A percentile compares a stretch with the other conserved stretches of the same genome.
These are phyloP conservation scores for Lycaon pictus DNA, from an alignment of 2,113 vertebrate species.

Conservation along the genomic window DNA sequence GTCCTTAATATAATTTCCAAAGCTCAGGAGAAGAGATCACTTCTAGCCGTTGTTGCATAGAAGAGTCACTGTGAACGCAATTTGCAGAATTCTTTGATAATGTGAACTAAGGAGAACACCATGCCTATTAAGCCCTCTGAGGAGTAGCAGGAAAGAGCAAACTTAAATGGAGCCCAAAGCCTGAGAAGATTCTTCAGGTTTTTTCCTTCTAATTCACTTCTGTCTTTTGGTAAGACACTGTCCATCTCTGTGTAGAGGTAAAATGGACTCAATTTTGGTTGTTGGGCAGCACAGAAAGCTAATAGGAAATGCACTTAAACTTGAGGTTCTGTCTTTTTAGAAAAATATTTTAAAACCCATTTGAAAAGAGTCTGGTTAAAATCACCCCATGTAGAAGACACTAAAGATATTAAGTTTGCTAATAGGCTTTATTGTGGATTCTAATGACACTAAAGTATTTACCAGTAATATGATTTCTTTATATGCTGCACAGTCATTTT, in stretches of 20 bases:
- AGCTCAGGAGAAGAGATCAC: neutral
- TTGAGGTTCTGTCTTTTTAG: neutral
- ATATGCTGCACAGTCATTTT: neutral
- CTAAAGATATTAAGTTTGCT: neutral
- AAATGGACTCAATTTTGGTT: neutral
- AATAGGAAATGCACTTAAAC: neutral
- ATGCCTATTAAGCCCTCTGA: neutral
- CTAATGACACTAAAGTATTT: neutral
- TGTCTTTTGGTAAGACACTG: neutral
- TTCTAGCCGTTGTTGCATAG: neutral
- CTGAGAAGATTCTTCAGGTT: neutral
- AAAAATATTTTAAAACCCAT: neutral
- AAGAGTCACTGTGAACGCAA: neutral
- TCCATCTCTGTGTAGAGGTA: neutral
- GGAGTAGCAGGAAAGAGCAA: neutral
- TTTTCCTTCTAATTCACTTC: neutral
- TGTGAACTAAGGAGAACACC: neutral
- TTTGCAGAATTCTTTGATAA: neutral
- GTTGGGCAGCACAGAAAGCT: neutral
- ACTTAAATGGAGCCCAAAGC: neutral
- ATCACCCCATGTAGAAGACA: neutral
- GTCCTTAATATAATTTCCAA: neutral
- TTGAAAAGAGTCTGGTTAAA: neutral
- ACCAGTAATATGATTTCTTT: slow-evolving; percentile 4
- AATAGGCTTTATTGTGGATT: neutral